Evolutionary conservation across 2,888 invertebrate species (phyloP).

Genomic region (Andrena haemorrhoa): DNA sequence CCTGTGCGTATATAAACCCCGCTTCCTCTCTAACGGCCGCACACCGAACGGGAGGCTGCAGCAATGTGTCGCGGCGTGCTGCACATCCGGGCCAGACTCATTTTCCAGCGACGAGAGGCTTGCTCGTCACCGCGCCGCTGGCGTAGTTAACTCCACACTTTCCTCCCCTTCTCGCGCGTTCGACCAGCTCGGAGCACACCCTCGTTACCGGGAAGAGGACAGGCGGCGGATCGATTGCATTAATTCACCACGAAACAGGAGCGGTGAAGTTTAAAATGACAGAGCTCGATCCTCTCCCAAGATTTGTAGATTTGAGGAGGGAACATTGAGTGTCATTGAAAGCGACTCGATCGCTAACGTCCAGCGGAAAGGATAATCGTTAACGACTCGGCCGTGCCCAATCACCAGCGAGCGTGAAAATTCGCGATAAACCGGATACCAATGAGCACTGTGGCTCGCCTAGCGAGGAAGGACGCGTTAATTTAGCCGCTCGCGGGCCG

Average conservation of each 20-base stretch:
- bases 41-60: slow-evolving; percentile 23
- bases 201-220: too few relatives aligned
- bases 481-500: slow-evolving; percentile 4
- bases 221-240: neutral
- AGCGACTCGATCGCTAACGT: too few relatives aligned
- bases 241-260: neutral
- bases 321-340: too few relatives aligned
- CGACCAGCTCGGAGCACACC: neutral
- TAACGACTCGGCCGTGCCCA: too few relatives aligned
- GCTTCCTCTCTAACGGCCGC: slow-evolving; percentile 63
- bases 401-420: too few relatives aligned
- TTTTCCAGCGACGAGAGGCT: slow-evolving; percentile 62
- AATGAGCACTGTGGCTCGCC: neutral
- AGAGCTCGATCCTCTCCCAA: too few relatives aligned
- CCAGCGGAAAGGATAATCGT: too few relatives aligned
- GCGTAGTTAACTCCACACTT: slow-evolving; percentile 54
- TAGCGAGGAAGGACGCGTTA: slow-evolving; percentile 7
- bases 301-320: too few relatives aligned
- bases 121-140: slow-evolving; percentile 61
- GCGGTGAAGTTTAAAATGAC: too few relatives aligned
- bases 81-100: slow-evolving; percentile 60
- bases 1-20: slow-evolving; percentile 57
- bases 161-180: slow-evolving; percentile 4
- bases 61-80: slow-evolving; percentile 45
- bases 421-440: too few relatives aligned